A percentile compares a stretch with the other conserved stretches of the same genome.
Evolutionary conservation across 2,888 invertebrate species (phyloP).

Genomic region (Polymixis flavicincta): DNA sequence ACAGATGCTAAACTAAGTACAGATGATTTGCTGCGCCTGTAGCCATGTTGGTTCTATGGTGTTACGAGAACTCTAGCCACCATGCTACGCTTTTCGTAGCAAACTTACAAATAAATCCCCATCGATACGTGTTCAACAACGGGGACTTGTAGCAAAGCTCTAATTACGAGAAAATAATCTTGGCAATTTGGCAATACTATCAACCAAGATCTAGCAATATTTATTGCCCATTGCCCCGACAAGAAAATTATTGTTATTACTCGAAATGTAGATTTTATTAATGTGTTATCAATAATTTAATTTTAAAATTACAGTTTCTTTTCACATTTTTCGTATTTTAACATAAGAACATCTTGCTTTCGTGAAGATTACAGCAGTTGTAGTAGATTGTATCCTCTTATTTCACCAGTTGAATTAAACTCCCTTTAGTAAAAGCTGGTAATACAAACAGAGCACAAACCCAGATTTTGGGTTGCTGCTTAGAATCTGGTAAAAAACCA

Average conservation of each 20-base stretch:
- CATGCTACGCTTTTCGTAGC: constrained; percentile 28
- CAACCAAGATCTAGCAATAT: background rate
- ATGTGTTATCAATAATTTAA: background rate
- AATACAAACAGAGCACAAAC: background rate
- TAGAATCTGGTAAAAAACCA: no score
- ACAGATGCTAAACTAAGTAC: background rate
- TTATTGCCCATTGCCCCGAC: background rate
- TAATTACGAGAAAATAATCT: constrained; percentile 18
- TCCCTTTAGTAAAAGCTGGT: background rate
- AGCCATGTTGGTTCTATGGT: background rate
- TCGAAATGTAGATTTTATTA: background rate
- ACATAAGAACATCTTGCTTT: background rate
- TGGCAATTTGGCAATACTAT: constrained; percentile 2
- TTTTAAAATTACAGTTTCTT: background rate
- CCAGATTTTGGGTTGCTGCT: background rate
- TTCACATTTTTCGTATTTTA: background rate
- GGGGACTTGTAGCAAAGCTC: constrained; percentile 26
- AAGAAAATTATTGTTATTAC: background rate
- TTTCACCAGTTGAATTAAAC: background rate
- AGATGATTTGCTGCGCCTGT: background rate
- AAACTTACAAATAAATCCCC: constrained; percentile 8
- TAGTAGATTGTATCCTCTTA: background rate
- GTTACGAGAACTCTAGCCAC: constrained; percentile 2
- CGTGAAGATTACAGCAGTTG: background rate
- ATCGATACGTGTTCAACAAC: constrained; percentile 14